phyloP scores from a whole-genome alignment of 1,140 invertebrate genomes.

The Drosophila athabasca region DNA sequence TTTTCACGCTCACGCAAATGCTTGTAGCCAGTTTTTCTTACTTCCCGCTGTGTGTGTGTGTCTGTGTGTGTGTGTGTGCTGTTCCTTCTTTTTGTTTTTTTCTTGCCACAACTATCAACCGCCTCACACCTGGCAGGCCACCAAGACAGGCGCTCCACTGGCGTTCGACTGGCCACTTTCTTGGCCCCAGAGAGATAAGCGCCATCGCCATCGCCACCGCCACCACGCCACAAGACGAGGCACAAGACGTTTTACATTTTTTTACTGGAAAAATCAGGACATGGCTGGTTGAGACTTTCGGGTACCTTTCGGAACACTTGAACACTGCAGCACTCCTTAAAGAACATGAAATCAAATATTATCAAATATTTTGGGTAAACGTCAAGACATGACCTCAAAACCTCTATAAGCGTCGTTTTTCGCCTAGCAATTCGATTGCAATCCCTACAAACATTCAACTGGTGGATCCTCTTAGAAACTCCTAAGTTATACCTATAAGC shows the following conservation, averaged over 20 bases:
- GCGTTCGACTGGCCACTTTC: conserved; percentile 31
- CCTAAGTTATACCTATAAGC: too few relatives aligned
- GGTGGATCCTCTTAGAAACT: too few relatives aligned
- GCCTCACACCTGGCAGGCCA: conserved; percentile 71
- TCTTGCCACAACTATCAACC: conserved; percentile 67
- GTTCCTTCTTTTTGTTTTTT: conserved; percentile 17
- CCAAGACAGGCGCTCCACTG: conserved; percentile 10
- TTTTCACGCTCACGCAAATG: conserved; percentile 80
- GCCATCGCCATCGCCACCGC: conserved; percentile 33
- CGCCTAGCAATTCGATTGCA: too few relatives aligned
- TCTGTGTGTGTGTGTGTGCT: conserved; percentile 1
- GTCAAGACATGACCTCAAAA: too few relatives aligned
- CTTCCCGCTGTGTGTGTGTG: conserved; percentile 33
- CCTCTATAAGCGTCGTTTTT: too few relatives aligned
- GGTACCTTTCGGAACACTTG: neutral
- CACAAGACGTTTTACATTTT: conserved; percentile 60
- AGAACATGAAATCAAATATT: too few relatives aligned
- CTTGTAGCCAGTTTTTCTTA: conserved; percentile 69
- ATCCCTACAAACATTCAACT: too few relatives aligned
- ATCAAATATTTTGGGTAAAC: too few relatives aligned
- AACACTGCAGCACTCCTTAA: too few relatives aligned
- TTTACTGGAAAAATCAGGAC: neutral
- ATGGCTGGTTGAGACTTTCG: neutral
- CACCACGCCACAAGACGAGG: conserved; percentile 12
- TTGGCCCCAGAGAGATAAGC: conserved; percentile 57